These are phyloP conservation scores for Natator depressus DNA, from an alignment of 2,113 vertebrate species.

Conservation along the genomic window DNA sequence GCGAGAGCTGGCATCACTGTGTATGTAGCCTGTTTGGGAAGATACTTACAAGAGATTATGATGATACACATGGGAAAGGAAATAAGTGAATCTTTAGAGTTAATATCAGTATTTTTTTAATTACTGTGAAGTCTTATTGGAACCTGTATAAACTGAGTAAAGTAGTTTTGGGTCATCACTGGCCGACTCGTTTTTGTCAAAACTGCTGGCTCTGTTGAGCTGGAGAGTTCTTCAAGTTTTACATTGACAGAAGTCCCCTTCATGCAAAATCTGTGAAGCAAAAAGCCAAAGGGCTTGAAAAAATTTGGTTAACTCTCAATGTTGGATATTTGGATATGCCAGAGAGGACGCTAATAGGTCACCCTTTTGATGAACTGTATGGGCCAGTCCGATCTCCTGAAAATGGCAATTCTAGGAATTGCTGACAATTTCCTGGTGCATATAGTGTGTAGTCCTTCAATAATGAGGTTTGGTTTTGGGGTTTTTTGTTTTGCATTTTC, in stretches of 20 bases:
- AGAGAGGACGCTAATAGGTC: background rate
- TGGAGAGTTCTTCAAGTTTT: background rate
- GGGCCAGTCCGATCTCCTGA: background rate
- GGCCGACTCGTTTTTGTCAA: background rate
- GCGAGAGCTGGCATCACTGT: background rate
- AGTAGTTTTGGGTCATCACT: background rate
- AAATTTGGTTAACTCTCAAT: background rate
- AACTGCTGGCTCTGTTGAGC: background rate
- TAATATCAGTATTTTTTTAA: background rate
- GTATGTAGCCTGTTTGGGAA: background rate
- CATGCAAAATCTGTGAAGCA: background rate
- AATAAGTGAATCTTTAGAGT: background rate
- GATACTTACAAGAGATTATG: background rate
- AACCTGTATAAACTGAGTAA: background rate
- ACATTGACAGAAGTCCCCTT: background rate
- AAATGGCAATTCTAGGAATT: background rate
- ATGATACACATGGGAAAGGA: background rate
- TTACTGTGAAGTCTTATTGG: background rate
- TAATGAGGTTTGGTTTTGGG: background rate
- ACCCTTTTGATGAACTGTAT: background rate
- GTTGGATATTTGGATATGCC: background rate
- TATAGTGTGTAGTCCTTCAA: background rate
- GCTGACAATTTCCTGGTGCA: background rate
- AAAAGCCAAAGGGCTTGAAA: background rate
- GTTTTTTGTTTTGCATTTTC: background rate